Percentiles rank a stretch among this genome's conserved stretches.
phyloP scores from a whole-genome alignment of 2,113 vertebrate genomes.

The Erpornis zantholeuca region DNA sequence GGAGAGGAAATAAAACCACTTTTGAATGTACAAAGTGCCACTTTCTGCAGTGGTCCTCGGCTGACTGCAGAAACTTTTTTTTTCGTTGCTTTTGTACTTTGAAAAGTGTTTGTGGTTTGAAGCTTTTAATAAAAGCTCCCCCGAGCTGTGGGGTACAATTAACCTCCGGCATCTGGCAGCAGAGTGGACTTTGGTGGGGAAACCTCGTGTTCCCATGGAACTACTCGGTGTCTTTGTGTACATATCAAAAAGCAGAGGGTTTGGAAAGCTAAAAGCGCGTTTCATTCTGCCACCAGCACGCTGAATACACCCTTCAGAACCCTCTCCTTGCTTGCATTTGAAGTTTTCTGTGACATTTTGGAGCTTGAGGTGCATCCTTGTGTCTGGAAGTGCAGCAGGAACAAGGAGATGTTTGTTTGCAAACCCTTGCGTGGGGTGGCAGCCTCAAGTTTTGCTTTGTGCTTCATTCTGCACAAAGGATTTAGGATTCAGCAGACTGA shows the following conservation, averaged over 20 bases:
- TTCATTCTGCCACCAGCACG: not conserved
- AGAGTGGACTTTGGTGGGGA: not conserved
- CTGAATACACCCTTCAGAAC: fast-evolving
- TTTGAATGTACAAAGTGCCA: not conserved
- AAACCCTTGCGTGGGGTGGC: not conserved
- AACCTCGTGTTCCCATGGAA: not conserved
- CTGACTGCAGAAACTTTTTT: not conserved
- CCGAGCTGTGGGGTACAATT: not conserved
- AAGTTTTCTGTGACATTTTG: not conserved
- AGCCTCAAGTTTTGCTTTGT: not conserved
- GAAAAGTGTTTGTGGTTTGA: not conserved
- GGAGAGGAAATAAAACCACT: not conserved
- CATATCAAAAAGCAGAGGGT: not conserved
- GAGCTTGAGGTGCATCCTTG: not conserved
- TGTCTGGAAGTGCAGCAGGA: not conserved
- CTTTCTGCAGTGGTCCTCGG: not conserved
- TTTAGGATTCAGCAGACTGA: not conserved
- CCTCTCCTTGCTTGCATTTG: not conserved
- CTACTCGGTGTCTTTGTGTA: not conserved
- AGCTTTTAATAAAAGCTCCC: not conserved
- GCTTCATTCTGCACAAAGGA: not conserved
- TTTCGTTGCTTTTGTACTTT: not conserved
- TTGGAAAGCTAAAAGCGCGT: not conserved
- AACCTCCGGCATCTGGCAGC: not conserved
- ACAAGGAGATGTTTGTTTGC: not conserved